Conservation (phyloP, 35 echinoderm and acorn worm genomes). For the Nesometra sesokonis region DNA sequence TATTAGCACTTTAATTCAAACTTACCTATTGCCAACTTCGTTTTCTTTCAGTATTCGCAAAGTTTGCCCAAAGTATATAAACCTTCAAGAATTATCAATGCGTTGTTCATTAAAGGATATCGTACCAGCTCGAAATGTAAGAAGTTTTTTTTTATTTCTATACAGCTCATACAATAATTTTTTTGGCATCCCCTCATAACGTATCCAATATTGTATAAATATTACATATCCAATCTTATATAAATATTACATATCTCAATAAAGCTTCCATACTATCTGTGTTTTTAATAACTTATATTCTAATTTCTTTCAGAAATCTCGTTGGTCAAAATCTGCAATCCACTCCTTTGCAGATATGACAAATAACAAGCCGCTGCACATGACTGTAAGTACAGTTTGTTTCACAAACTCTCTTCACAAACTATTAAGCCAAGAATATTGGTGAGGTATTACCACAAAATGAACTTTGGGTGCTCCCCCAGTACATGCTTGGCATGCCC, state of each 20-base stretch:
- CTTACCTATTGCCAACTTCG: neutral
- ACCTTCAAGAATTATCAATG: constrained; percentile 40
- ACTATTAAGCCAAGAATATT: too few relatives aligned
- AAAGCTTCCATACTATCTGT: too few relatives aligned
- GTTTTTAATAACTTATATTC: neutral
- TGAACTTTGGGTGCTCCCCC: too few relatives aligned
- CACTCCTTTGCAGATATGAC: constrained; percentile 34
- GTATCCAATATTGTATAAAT: too few relatives aligned
- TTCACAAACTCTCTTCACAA: too few relatives aligned
- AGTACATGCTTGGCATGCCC: too few relatives aligned
- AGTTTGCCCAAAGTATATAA: constrained; percentile 53
- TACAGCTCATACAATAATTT: too few relatives aligned
- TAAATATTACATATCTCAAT: too few relatives aligned
- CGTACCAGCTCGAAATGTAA: constrained; percentile 68
- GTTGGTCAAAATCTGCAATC: constrained; percentile 22
- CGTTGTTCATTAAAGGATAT: constrained; percentile 74
- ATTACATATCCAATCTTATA: too few relatives aligned
- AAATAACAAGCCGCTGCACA: constrained; percentile 2
- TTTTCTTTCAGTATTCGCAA: constrained; percentile 39
- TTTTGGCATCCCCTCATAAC: too few relatives aligned
- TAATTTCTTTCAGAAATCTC: constrained; percentile 10
- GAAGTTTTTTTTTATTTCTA: neutral
- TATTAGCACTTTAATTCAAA: too few relatives aligned
- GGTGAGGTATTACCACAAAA: too few relatives aligned
- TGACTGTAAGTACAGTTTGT: constrained; percentile 24